phyloP scores from a whole-genome alignment of 2,113 vertebrate genomes.

The Coturnix japonica region DNA sequence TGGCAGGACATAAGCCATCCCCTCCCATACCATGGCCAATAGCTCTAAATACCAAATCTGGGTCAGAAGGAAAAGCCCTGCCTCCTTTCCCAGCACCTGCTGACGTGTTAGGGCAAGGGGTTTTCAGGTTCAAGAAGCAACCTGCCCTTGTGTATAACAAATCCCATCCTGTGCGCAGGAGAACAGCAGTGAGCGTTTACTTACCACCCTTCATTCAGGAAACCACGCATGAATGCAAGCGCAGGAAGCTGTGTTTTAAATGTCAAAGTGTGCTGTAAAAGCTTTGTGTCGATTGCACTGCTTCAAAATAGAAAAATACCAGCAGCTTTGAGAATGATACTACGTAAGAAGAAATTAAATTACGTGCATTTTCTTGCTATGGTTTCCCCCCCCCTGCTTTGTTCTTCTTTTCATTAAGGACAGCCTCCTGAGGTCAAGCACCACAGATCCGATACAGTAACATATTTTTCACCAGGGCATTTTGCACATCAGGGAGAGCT shows the following conservation, averaged over 20 bases:
- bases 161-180: background rate
- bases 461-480: background rate
- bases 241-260: constrained; percentile 25
- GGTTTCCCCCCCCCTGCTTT: background rate
- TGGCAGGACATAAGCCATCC: background rate
- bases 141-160: background rate
- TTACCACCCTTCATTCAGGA: constrained; percentile 12
- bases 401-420: background rate
- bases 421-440: background rate
- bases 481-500: constrained; percentile 19
- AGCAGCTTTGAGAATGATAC: background rate
- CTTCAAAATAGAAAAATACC: background rate
- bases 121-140: background rate
- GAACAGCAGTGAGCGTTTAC: background rate
- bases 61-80: background rate
- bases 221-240: background rate
- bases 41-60: background rate
- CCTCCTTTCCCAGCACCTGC: constrained; percentile 32
- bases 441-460: background rate
- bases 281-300: background rate
- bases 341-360: constrained; percentile 14
- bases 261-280: constrained; percentile 23
- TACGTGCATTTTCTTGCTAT: background rate
- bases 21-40: background rate
- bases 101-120: background rate